Conservation (phyloP, 2,888 invertebrate genomes). For the Plebejus melissa region DNA sequence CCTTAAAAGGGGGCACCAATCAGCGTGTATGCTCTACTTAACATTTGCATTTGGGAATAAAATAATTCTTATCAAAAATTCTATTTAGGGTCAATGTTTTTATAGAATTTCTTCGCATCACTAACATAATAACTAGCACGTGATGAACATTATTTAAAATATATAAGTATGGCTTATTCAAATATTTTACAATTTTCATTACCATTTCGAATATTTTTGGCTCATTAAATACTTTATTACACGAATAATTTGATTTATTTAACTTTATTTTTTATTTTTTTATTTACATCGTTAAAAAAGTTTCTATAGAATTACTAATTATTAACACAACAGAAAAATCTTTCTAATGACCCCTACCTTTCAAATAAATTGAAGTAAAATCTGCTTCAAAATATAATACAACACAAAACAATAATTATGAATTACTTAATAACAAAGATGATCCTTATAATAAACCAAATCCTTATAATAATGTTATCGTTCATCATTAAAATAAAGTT, state of each 20-base stretch:
- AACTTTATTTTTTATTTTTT: neutral
- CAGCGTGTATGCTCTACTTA: no score
- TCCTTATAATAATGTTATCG: constrained; percentile 3
- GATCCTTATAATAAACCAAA: neutral
- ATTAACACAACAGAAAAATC: no score
- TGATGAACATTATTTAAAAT: neutral
- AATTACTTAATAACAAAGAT: neutral
- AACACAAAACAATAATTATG: neutral
- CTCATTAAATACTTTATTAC: neutral
- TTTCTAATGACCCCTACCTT: no score
- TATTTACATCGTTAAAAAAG: neutral
- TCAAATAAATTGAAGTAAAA: neutral
- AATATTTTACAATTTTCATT: neutral
- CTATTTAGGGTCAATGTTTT: no score
- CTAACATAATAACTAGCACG: neutral
- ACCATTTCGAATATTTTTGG: neutral
- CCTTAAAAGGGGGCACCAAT: no score
- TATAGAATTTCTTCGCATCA: neutral
- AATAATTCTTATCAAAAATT: no score
- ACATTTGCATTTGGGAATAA: no score
- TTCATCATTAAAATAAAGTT: constrained; percentile 1
- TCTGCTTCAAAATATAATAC: neutral
- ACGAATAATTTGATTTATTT: neutral
- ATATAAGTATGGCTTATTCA: neutral
- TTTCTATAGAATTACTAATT: no score